phyloP scores from a whole-genome alignment of 2,113 vertebrate genomes.

The Dunckerocampus dactyliophorus region DNA sequence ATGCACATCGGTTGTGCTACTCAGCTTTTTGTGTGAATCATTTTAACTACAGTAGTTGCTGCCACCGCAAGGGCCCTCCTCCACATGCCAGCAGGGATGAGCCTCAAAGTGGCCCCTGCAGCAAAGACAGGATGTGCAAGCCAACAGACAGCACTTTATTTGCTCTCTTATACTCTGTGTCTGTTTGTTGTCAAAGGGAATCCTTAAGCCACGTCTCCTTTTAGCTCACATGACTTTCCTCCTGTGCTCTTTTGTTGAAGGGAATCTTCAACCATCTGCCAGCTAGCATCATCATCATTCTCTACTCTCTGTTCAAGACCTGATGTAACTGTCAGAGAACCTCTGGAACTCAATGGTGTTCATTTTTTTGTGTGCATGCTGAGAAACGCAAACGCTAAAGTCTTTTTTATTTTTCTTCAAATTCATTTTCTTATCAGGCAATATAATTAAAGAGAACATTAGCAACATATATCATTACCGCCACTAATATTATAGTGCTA shows the following conservation, averaged over 20 bases:
- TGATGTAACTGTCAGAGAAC: slow-evolving; percentile 9
- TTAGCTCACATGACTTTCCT: slow-evolving; percentile 2
- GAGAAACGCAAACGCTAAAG: too few species aligned
- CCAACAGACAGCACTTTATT: slow-evolving; percentile 33
- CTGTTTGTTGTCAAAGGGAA: slow-evolving; percentile 26
- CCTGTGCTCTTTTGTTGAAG: slow-evolving; percentile 5
- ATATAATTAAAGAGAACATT: too few species aligned
- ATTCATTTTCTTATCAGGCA: too few species aligned
- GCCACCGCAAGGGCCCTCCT: slow-evolving; percentile 26
- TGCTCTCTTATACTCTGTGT: slow-evolving; percentile 18
- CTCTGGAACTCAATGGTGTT: not conserved
- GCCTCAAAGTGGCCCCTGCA: slow-evolving; percentile 42
- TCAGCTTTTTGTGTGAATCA: too few species aligned
- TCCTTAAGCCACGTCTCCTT: slow-evolving; percentile 10
- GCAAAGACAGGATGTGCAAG: slow-evolving; percentile 21
- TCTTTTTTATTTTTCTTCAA: too few species aligned
- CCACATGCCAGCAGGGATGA: slow-evolving; percentile 34
- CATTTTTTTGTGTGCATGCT: too few species aligned
- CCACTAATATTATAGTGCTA: too few species aligned
- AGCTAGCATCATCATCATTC: slow-evolving; percentile 25
- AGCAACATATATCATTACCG: too few species aligned
- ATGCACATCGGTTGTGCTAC: too few species aligned
- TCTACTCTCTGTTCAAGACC: slow-evolving; percentile 19
- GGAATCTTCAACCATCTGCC: slow-evolving; percentile 33
- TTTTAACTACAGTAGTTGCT: too few species aligned